Percentiles rank a stretch among this genome's conserved stretches.
phyloP scores from a whole-genome alignment of 1,140 invertebrate species.

The Steinernema khuongi region DNA sequence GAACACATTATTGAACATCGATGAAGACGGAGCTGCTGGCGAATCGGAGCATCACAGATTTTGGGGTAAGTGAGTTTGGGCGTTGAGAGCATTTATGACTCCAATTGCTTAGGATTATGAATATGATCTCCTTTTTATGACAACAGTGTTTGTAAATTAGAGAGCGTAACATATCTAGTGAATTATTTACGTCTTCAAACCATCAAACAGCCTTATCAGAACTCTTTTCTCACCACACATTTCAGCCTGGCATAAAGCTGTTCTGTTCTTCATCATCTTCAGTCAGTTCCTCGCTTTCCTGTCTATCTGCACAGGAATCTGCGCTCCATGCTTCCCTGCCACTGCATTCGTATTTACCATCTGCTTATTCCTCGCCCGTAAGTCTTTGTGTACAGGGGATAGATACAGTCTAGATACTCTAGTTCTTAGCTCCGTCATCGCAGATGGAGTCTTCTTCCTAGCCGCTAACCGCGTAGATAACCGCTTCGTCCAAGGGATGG shows the following conservation, averaged over 20 bases:
- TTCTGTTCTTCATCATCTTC: conserved; percentile 56
- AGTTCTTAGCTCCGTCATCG: conserved; percentile 54
- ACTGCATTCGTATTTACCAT: conserved; percentile 55
- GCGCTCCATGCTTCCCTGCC: conserved; percentile 56
- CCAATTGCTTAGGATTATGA: no score
- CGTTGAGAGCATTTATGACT: no score
- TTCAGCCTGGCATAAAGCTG: conserved; percentile 55
- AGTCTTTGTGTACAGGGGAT: conserved; percentile 25
- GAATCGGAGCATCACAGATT: conserved; percentile 56
- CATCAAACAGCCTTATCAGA: no score
- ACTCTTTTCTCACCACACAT: no score
- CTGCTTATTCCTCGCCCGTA: conserved; percentile 53
- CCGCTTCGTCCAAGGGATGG: conserved; percentile 57
- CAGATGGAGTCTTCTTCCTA: conserved; percentile 57
- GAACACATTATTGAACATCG: conserved; percentile 54
- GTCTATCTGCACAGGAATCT: conserved; percentile 53
- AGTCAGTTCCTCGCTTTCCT: conserved; percentile 52
- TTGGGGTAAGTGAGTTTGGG: conserved; percentile 43
- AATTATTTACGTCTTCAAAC: no score
- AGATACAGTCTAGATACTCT: conserved; percentile 19
- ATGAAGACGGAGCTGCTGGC: conserved; percentile 56
- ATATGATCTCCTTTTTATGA: no score
- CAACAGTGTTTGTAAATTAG: neutral
- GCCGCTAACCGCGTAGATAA: conserved; percentile 57
- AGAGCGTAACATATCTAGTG: neutral